phyloP scores from a whole-genome alignment of 2,888 invertebrate genomes.

The Melolontha melolontha region DNA sequence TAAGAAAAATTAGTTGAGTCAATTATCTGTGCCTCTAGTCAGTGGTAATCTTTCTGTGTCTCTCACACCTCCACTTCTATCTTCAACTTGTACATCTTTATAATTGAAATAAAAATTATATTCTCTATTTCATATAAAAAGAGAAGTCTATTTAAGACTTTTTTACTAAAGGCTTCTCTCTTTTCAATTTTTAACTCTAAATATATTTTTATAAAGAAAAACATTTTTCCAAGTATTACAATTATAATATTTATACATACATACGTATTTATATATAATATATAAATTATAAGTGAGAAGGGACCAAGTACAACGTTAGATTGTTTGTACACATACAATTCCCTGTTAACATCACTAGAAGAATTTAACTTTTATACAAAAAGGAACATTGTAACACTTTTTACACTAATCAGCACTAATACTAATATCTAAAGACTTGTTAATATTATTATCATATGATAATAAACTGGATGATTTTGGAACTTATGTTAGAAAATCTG shows the following conservation, averaged over 20 bases:
- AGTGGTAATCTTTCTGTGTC: slow-evolving; percentile 65
- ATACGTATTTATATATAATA: slow-evolving; percentile 23
- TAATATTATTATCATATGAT: not conserved
- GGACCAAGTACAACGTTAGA: slow-evolving; percentile 37
- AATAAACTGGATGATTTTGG: slow-evolving; percentile 8
- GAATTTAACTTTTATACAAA: slow-evolving; percentile 32
- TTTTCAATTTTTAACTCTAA: slow-evolving; percentile 3
- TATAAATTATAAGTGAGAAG: slow-evolving; percentile 28
- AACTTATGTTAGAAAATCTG: slow-evolving; percentile 3
- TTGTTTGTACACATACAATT: slow-evolving; percentile 34
- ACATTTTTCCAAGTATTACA: slow-evolving; percentile 14
- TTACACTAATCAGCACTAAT: slow-evolving; percentile 28
- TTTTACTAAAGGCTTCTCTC: slow-evolving; percentile 4
- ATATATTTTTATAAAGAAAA: slow-evolving; percentile 27
- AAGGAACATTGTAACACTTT: slow-evolving; percentile 16
- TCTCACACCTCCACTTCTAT: slow-evolving; percentile 61
- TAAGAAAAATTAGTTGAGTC: slow-evolving; percentile 71
- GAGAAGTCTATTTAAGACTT: not conserved
- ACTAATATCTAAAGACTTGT: slow-evolving; percentile 11
- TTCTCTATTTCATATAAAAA: not conserved
- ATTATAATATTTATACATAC: slow-evolving; percentile 29
- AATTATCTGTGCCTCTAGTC: slow-evolving; percentile 73
- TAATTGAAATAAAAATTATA: not conserved
- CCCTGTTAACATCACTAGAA: slow-evolving; percentile 35
- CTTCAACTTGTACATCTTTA: slow-evolving; percentile 40